Base-by-base conservation (phyloP, 2,888 invertebrate genomes). In the Diarsia brunnea region DNA sequence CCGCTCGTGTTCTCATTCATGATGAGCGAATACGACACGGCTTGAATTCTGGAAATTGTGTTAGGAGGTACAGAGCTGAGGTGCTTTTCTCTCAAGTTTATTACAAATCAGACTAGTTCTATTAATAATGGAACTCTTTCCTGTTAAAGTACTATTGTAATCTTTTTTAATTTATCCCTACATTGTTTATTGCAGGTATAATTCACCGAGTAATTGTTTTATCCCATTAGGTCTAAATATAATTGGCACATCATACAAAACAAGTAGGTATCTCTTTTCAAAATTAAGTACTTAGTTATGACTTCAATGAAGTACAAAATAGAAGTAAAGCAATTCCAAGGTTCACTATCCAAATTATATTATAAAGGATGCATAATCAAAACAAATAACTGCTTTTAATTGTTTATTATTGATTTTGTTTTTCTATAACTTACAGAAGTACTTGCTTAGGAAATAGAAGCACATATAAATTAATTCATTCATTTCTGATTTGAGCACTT, bases 1-100 rank as follows among this genome's bases (percentile, higher is more conserved):
- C 24, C 45, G 19, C 16, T 82, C 65, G 60, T 51, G 31, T 78
- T 51, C n/a, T 45, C 43, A 55, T 69, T 61, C 31, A 55, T 31
- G 47, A 51, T 53, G 65, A 64, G 47, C 8, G 16, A 58, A 58
- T 27, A 55, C 24, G 47, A 63, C 58, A 31, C 10, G 31, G 16
- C 27, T 60, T 10, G 14, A 65, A 43, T 69, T 55, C 43, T 55
- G 19, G 8, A 31, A 58, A 27, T 31, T 43, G 14, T 51, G 24
- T 31, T 66, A 14, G 38, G 21, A 69, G 14, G 5, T 58, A 11
- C n/a, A 11, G 14, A 21, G 10, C 4, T 45, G 21, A 47, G 27
- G 21, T 51, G 49, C 43, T 55, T 53, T 45, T 66, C 2, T n/a
- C 5, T 12, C 16, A 43, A 66, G 38, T 14, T 65, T 45, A 38